Evolutionary conservation across 2,888 invertebrate genomes (phyloP).

Genomic region (Neuroscelio doddi): DNA sequence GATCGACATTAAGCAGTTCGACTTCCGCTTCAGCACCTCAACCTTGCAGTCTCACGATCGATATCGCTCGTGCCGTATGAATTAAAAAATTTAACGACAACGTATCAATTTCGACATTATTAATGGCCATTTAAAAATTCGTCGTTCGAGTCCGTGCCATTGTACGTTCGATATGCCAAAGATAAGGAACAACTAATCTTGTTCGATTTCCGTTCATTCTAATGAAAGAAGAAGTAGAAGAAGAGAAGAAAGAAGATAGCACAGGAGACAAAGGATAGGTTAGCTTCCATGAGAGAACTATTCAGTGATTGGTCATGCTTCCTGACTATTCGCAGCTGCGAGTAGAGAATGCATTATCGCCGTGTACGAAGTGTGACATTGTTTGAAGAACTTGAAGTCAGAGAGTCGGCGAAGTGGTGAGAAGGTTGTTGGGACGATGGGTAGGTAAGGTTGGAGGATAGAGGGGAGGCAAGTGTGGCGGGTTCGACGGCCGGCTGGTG

Average conservation of each 20-base stretch:
- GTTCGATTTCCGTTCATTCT: conserved; percentile 18
- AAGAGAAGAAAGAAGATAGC: too few species aligned
- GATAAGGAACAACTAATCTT: too few species aligned
- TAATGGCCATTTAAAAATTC: too few species aligned
- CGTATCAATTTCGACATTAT: conserved; percentile 56
- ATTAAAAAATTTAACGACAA: conserved; percentile 3
- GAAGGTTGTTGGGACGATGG: conserved; percentile 53
- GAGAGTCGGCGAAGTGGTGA: conserved; percentile 52
- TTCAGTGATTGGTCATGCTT: conserved; percentile 42
- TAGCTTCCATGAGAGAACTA: conserved; percentile 15
- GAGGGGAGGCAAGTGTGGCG: conserved; percentile 63
- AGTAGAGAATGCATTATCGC: conserved; percentile 30
- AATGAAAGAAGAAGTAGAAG: conserved; percentile 32
- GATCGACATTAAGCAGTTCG: conserved; percentile 25
- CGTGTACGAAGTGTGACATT: conserved; percentile 55
- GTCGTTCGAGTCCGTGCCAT: too few species aligned
- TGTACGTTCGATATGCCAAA: too few species aligned
- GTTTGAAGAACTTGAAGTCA: conserved; percentile 59
- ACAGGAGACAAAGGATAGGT: conserved; percentile 20
- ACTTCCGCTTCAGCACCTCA: conserved; percentile 35
- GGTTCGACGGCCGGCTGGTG: conserved; percentile 72
- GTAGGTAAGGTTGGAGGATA: conserved; percentile 33
- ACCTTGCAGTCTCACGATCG: conserved; percentile 33
- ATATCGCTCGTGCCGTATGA: conserved; percentile 32
- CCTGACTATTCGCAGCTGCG: conserved; percentile 26